A percentile compares a stretch with the other conserved stretches of the same genome.
Conservation (phyloP, 1,140 invertebrate genomes). For the Drosophila sturtevanti region DNA sequence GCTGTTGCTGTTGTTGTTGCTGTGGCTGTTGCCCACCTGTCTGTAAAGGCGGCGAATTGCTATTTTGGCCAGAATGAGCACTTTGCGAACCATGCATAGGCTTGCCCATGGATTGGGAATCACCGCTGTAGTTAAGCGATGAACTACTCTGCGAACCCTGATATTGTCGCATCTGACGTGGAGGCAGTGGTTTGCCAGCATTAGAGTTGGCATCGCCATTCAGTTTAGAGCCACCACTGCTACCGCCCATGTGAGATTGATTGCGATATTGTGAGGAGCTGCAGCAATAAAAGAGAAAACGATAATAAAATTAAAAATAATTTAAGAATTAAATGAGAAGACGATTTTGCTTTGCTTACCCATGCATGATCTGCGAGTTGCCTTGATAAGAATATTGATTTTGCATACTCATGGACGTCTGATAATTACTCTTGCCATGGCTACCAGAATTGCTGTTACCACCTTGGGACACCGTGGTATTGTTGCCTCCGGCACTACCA, state of each 20-base stretch:
- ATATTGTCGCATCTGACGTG: conserved; percentile 72
- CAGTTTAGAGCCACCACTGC: conserved; percentile 53
- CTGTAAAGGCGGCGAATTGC: conserved; percentile 72
- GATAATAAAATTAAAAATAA: neutral
- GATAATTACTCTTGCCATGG: conserved; percentile 61
- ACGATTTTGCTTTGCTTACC: conserved; percentile 34
- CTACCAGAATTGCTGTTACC: conserved; percentile 58
- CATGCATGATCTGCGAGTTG: conserved; percentile 73
- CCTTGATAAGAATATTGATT: conserved; percentile 72
- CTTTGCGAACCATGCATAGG: conserved; percentile 62
- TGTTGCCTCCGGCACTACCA: neutral
- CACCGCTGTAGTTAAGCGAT: conserved; percentile 68
- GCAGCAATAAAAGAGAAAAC: neutral
- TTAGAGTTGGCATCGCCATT: conserved; percentile 69
- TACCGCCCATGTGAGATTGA: conserved; percentile 64
- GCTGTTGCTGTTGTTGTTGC: conserved; percentile 39
- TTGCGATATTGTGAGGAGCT: conserved; percentile 60
- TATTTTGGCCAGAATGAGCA: conserved; percentile 61
- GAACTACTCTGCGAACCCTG: conserved; percentile 70
- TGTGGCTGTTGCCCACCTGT: conserved; percentile 43
- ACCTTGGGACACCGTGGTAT: conserved; percentile 47
- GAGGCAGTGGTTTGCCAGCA: conserved; percentile 67
- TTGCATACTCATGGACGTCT: conserved; percentile 71
- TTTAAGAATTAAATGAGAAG: neutral
- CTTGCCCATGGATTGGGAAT: conserved; percentile 60